Conservation (phyloP, 2,113 vertebrate species). For the Corythoichthys haematopterus region DNA sequence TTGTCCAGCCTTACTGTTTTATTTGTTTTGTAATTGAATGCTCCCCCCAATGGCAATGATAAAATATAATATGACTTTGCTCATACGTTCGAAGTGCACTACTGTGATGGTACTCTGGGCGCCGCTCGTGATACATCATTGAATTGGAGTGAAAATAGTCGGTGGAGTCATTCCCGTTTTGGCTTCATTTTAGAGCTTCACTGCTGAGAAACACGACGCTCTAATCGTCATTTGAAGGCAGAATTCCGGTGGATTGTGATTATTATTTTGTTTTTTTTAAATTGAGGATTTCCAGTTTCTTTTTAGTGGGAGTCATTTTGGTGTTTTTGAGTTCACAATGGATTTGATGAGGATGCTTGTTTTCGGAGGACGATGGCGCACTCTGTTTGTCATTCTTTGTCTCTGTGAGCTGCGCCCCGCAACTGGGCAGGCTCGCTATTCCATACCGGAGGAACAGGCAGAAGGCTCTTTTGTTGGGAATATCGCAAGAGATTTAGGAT, state of each 20-base stretch:
- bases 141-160: not conserved
- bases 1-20: too few species aligned
- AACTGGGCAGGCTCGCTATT: conserved; percentile 57
- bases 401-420: conserved; percentile 36
- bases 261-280: too few species aligned
- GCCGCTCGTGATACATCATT: conserved; percentile 64
- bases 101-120: conserved; percentile 46
- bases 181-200: conserved; percentile 4
- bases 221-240: not conserved
- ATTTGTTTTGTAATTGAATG: too few species aligned
- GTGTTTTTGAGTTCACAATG: conserved; percentile 22
- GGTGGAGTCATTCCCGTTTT: conserved; percentile 25
- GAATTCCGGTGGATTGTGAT: not conserved
- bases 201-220: not conserved
- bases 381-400: conserved; percentile 51
- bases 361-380: conserved; percentile 29
- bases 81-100: conserved; percentile 24
- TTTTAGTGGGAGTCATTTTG: not conserved
- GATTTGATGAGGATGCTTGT: conserved; percentile 4
- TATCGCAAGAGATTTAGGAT: conserved; percentile 69
- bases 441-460: conserved; percentile 72
- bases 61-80: too few species aligned
- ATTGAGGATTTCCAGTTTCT: too few species aligned
- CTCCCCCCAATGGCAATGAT: too few species aligned
- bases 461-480: conserved; percentile 74